Conservation (phyloP, 2,888 invertebrate species). For the Helobdella robusta region DNA sequence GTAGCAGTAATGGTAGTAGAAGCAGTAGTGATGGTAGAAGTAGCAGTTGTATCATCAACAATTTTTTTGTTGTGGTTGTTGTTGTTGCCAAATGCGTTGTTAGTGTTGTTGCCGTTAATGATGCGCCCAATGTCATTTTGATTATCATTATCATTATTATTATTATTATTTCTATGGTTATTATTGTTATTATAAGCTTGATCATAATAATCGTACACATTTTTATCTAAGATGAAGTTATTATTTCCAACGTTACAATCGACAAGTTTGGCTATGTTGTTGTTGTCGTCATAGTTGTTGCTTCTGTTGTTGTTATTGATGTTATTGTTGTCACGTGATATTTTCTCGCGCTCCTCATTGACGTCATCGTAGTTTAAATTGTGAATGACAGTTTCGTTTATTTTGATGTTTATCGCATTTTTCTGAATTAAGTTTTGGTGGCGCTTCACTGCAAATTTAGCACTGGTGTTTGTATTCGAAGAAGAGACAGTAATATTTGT, state of each 20-base stretch:
- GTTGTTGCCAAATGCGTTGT: too few relatives aligned
- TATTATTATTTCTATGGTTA: too few relatives aligned
- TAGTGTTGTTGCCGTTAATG: too few relatives aligned
- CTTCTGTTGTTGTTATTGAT: background rate
- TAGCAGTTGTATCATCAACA: background rate
- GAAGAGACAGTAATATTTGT: background rate
- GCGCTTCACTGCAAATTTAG: background rate
- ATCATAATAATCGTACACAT: background rate
- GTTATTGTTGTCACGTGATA: background rate
- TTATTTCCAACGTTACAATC: background rate
- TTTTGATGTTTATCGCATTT: background rate
- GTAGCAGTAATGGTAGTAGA: too few relatives aligned
- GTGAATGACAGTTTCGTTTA: background rate
- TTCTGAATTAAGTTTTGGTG: background rate
- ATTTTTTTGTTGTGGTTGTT: background rate
- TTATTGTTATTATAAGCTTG: background rate
- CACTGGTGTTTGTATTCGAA: background rate
- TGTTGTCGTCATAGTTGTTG: too few relatives aligned
- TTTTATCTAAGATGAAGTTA: background rate
- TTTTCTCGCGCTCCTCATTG: background rate
- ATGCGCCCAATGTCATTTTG: too few relatives aligned
- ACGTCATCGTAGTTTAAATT: background rate
- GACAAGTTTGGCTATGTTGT: background rate
- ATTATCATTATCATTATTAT: conserved; percentile 1
- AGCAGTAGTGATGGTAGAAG: too few relatives aligned